phyloP scores from a whole-genome alignment of 2,113 vertebrate species.

The Athene cunicularia region DNA sequence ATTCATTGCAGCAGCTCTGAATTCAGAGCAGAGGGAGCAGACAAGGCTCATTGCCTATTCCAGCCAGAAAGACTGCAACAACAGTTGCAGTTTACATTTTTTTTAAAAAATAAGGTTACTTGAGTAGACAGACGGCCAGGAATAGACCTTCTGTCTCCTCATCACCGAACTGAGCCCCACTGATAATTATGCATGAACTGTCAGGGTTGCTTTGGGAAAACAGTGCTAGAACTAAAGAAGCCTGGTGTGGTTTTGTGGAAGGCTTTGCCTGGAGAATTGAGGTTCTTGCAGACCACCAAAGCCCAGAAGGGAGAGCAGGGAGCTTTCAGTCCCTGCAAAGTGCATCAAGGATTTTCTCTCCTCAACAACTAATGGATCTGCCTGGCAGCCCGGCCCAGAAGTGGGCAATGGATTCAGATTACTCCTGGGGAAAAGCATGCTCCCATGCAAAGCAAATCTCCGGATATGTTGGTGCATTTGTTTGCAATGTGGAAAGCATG shows the following conservation, averaged over 20 bases:
- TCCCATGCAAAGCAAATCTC: not conserved
- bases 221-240: not conserved
- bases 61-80: conserved; percentile 35
- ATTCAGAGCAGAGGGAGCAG: conserved; percentile 55
- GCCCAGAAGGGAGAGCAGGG: not conserved
- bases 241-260: not conserved
- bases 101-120: not conserved
- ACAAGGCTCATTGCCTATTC: conserved; percentile 47
- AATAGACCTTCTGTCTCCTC: not conserved
- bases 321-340: not conserved
- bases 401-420: not conserved
- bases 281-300: accelerated
- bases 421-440: not conserved
- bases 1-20: conserved; percentile 56
- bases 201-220: not conserved
- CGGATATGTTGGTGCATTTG: not conserved
- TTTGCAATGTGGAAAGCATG: not conserved
- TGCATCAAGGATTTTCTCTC: not conserved
- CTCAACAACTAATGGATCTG: not conserved
- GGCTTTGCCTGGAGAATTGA: not conserved
- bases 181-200: not conserved
- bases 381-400: not conserved
- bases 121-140: not conserved
- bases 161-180: not conserved
- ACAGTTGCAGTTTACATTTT: not conserved